Evolutionary conservation across 2,888 invertebrate species (phyloP), one percentile per base, ranked within the genome.

Genomic region (Amblyjoppa fuscipennis): DNA sequence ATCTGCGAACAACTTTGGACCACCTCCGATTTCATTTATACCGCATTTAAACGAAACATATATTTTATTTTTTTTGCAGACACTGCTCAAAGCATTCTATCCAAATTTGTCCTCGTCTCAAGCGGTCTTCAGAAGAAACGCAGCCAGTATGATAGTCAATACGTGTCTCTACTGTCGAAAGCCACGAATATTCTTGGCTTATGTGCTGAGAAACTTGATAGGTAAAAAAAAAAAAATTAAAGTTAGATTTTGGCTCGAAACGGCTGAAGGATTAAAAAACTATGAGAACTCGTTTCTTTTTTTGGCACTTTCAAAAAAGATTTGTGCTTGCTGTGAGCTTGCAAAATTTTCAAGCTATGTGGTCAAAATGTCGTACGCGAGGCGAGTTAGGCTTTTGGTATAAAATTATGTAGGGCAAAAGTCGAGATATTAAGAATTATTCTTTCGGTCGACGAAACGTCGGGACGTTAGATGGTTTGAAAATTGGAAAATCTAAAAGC

Each of bases 151-250:
- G 94, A 96, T 98, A 81, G 96, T 98, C 56, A 96, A 96, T 83
- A 95, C 98, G 79, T 98, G 98, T 94, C 95, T 97, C 84, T 96
- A 98, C 94, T 96, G 97, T 86, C 95, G 97, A 77, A 98, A 97
- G 93, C 94, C 94, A 76, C 93, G 94, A 66, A 94, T 96, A 87
- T 97, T 97, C 94, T 94, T 96, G 85, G 95, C 95, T 2, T 96
- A 97, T 91, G 95, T 97, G n/a, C 95, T 97, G 31, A 95, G 96
- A 83, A 94, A 95, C 88, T 93, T 97, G 68, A 93, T 96, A 91
- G 96, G 96, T 96, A 92, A 86, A 69, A 70, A 84, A 87, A 87
- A 86, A 83, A 2, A 53, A 16, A 38, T 4, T 11, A 70, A 45
- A 11, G 7, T 11, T 38, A 45, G 7, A 16, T 51, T 51, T 51